Conservation (phyloP, 1,140 invertebrate genomes). For the Semibalanus balanoides region DNA sequence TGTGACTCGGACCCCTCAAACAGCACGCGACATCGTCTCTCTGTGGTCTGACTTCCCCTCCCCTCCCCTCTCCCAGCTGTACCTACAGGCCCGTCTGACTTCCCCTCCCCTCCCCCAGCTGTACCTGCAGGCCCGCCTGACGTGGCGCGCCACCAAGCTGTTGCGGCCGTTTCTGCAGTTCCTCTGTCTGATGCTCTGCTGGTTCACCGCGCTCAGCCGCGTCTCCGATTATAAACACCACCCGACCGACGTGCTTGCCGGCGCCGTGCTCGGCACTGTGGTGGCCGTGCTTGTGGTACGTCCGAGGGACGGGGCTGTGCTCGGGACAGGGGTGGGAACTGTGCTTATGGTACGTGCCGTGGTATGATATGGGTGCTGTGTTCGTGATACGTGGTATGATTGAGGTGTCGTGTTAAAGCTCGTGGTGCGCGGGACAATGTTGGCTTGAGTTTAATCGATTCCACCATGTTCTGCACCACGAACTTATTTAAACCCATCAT, state of each 20-base stretch:
- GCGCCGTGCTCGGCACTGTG: constrained; percentile 35
- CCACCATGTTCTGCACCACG: too few species aligned
- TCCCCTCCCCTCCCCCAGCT: constrained; percentile 28
- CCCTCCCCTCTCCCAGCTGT: too few species aligned
- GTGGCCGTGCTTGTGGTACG: constrained; percentile 32
- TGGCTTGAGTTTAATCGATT: too few species aligned
- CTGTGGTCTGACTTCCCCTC: too few species aligned
- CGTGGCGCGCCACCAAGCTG: constrained; percentile 22
- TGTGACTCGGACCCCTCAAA: too few species aligned
- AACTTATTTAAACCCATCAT: too few species aligned
- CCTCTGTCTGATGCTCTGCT: constrained; percentile 27
- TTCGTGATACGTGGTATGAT: too few species aligned
- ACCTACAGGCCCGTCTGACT: too few species aligned
- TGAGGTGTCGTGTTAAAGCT: neutral
- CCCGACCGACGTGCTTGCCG: constrained; percentile 43
- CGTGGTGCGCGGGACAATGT: too few species aligned
- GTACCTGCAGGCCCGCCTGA: constrained; percentile 34
- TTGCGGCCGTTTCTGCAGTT: constrained; percentile 32
- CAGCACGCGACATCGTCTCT: too few species aligned
- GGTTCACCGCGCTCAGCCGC: constrained; percentile 31
- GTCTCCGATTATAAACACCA: constrained; percentile 47
- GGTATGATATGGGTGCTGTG: too few species aligned
- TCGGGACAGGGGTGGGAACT: neutral
- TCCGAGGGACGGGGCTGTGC: neutral
- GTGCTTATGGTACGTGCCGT: too few species aligned